Conservation (phyloP, 2,113 vertebrate species). For the Falcunculus frontatus region DNA sequence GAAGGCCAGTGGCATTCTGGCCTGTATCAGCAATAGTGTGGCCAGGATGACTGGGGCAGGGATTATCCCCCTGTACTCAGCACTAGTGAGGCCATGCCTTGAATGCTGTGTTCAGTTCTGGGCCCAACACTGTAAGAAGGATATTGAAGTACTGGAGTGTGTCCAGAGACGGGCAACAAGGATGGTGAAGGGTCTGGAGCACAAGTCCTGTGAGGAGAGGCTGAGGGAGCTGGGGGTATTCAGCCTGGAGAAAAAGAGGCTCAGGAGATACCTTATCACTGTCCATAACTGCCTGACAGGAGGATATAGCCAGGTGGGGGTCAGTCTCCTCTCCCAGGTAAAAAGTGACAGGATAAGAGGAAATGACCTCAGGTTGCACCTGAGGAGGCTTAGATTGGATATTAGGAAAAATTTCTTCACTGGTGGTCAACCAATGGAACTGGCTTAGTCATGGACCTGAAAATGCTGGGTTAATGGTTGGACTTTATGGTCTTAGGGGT, state of each 20-base stretch:
- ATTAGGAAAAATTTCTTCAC: background rate
- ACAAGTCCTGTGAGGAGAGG: background rate
- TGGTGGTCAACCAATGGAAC: accelerated
- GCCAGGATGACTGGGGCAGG: background rate
- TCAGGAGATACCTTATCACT: accelerated
- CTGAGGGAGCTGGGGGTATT: background rate
- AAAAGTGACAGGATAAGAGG: background rate
- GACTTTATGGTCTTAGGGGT: background rate
- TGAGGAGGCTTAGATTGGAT: background rate
- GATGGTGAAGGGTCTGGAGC: background rate
- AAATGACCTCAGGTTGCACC: background rate
- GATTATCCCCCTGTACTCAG: too few relatives aligned
- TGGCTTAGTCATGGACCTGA: background rate
- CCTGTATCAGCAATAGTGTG: background rate
- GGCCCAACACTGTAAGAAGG: background rate
- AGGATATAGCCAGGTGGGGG: accelerated
- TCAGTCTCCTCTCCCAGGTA: background rate
- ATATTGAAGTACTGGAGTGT: accelerated
- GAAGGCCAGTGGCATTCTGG: background rate
- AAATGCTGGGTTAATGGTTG: background rate
- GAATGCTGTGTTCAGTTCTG: background rate
- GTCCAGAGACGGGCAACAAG: background rate
- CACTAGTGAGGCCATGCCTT: background rate
- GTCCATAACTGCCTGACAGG: background rate
- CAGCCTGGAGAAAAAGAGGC: background rate